phyloP scores from a whole-genome alignment of 2,888 invertebrate species.

The Metellina segmentata region DNA sequence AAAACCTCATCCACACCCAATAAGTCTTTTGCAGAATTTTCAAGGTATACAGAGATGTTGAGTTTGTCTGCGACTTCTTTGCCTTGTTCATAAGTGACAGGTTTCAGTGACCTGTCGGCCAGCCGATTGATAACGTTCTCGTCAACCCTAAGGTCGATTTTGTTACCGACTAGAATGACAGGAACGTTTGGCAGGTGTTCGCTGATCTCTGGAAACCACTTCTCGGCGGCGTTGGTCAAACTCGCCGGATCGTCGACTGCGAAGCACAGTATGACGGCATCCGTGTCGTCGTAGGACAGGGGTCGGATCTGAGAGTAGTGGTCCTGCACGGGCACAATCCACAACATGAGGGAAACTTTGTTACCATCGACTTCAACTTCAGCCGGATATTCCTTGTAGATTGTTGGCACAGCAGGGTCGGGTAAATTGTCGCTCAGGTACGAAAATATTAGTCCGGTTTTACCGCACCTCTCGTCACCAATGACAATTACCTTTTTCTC shows the following conservation, averaged over 20 bases:
- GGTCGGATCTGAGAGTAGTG: constrained; percentile 36
- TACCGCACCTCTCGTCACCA: constrained; percentile 50
- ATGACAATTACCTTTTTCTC: constrained; percentile 26
- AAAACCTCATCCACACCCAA: constrained; percentile 34
- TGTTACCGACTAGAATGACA: constrained; percentile 43
- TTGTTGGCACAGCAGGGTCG: constrained; percentile 32
- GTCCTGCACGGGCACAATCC: constrained; percentile 33
- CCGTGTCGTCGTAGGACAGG: constrained; percentile 25
- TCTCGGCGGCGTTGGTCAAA: constrained; percentile 11
- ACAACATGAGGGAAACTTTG: constrained; percentile 26
- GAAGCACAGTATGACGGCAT: constrained; percentile 43
- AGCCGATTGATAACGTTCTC: constrained; percentile 17
- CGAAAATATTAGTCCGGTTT: constrained; percentile 35
- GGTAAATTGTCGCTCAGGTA: constrained; percentile 33
- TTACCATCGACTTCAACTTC: constrained; percentile 37
- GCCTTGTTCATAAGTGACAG: constrained; percentile 15
- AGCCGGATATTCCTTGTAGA: constrained; percentile 41
- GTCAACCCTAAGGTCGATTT: constrained; percentile 35
- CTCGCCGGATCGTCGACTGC: constrained; percentile 35
- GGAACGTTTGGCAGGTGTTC: constrained; percentile 26
- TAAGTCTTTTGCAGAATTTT: constrained; percentile 41
- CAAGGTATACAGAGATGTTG: constrained; percentile 17
- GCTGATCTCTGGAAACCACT: constrained; percentile 41
- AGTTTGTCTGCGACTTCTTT: constrained; percentile 29
- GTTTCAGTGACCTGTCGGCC: neutral